Conservation (phyloP, 2,888 invertebrate genomes). For the Disparrhopalites patrizii region DNA sequence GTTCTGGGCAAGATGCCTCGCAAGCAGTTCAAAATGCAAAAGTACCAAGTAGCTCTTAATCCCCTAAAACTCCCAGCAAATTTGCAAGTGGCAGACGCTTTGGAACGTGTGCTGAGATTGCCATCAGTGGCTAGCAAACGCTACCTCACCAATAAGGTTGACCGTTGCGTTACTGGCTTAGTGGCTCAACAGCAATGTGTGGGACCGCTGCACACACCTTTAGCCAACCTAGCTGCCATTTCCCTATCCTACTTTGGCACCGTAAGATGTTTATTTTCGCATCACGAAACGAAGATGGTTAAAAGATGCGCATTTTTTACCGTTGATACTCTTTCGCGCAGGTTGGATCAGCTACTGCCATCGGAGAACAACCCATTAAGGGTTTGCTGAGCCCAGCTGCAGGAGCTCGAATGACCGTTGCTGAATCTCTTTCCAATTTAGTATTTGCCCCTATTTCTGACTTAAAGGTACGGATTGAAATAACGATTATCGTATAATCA, state of each 20-base stretch:
- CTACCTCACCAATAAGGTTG: slow-evolving; percentile 92
- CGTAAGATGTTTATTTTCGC: slow-evolving; percentile 59
- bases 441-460: slow-evolving; percentile 65
- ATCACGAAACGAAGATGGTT: slow-evolving; percentile 54
- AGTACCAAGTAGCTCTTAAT: slow-evolving; percentile 55
- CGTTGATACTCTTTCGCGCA: slow-evolving; percentile 41
- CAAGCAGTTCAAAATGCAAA: slow-evolving; percentile 66
- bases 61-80: slow-evolving; percentile 58
- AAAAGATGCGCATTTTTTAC: not conserved
- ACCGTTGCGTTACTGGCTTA: slow-evolving; percentile 89
- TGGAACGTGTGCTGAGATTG: slow-evolving; percentile 75
- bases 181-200: slow-evolving; percentile 98
- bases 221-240: slow-evolving; percentile 88
- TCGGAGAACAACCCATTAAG: slow-evolving; percentile 96
- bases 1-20: slow-evolving; percentile 84
- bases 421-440: slow-evolving; percentile 89
- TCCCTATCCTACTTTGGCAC: slow-evolving; percentile 78
- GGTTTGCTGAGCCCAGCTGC: slow-evolving; percentile 75
- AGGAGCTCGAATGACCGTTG: slow-evolving; percentile 91
- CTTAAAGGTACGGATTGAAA: slow-evolving; percentile 55
- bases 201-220: slow-evolving; percentile 91
- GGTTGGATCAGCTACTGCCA: slow-evolving; percentile 87
- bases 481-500: not conserved
- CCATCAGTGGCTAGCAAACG: slow-evolving; percentile 93
- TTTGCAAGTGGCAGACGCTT: slow-evolving; percentile 63